Evolutionary conservation across 2,113 vertebrate species (phyloP), one percentile per base, ranked within the genome.

Genomic region (Oreotragus oreotragus): DNA sequence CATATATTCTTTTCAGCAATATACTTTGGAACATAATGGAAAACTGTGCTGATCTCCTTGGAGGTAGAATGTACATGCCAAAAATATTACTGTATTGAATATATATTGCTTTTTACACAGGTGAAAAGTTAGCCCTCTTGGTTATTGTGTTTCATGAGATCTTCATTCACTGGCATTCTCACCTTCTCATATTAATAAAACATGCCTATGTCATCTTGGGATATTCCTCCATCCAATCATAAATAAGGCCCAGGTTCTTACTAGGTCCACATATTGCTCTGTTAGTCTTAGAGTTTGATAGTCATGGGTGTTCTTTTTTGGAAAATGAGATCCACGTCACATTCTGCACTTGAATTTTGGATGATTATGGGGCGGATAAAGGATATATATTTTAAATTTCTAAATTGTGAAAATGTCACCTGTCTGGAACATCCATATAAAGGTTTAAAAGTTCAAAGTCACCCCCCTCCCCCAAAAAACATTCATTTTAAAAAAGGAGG

Each of bases 361-460:
- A n/a, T 87, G 25, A 51, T 9, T 66, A 15, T 27, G 43, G n/a
- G 21, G 57, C 70, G 90, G 62, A 47, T 87, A n/a, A 96, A 96
- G 36, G 57, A 53, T 36, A 10, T 21, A 49, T 10, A 93, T 90
- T 60, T n/a, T 94, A 80, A 95, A 88, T 14, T 84, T 95, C 84
- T 30, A 76, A 49, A 62, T n/a, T n/a, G 62, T 92, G 39, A 84
- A 94, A 96, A 94, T 92, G 51, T 84, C 73, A 88, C 62, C 73
- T 27, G 7, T 62, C 12, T 80, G 39, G 76, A 96, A 64, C 6
- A 88, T 25, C 15, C 6, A n/a, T 53, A 77, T 17, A 84, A 86
- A 96, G 60, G 58, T 90, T 96, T 58, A 66, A 89, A 93, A 90
- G 33, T 66, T 96, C 90, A 83, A 27, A 70, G 36, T 43, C 70